These are phyloP conservation scores for Lithobates sylvaticus DNA, from an alignment of 2,797 vertebrate genomes.

Conservation along the genomic window DNA sequence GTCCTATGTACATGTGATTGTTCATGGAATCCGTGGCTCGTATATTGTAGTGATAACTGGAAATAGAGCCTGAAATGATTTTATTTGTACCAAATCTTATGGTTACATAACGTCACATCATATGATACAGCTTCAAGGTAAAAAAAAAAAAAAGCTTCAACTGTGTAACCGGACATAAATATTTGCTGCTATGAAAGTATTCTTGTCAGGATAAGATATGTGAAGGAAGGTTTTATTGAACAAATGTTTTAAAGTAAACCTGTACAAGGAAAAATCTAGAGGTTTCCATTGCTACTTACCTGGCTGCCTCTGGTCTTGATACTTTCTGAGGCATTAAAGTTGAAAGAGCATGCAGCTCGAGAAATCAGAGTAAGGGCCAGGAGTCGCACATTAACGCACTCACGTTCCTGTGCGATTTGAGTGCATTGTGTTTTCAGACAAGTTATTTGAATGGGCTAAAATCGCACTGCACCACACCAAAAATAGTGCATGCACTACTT, in stretches of 20 bases:
- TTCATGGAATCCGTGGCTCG: neutral
- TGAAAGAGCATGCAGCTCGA: no score
- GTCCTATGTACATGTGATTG: neutral
- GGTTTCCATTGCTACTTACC: no score
- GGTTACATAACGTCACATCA: constrained; percentile 14
- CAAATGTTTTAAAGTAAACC: neutral
- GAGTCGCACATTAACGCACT: no score
- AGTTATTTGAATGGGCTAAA: no score
- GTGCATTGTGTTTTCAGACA: no score
- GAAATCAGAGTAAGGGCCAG: no score
- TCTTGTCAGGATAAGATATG: neutral
- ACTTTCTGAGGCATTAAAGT: neutral
- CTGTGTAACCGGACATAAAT: neutral
- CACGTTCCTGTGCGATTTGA: no score
- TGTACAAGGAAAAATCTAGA: neutral
- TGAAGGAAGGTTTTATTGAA: neutral
- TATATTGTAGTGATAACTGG: neutral
- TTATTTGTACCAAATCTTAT: constrained; percentile 1
- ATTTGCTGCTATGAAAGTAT: neutral
- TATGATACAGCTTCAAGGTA: constrained; percentile 4
- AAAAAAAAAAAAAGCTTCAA: neutral
- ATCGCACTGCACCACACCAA: no score
- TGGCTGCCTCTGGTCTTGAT: neutral
- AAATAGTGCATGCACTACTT: no score
- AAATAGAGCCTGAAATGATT: neutral